phyloP scores from a whole-genome alignment of 1,140 invertebrate genomes.

The Potamilus streckersoni region DNA sequence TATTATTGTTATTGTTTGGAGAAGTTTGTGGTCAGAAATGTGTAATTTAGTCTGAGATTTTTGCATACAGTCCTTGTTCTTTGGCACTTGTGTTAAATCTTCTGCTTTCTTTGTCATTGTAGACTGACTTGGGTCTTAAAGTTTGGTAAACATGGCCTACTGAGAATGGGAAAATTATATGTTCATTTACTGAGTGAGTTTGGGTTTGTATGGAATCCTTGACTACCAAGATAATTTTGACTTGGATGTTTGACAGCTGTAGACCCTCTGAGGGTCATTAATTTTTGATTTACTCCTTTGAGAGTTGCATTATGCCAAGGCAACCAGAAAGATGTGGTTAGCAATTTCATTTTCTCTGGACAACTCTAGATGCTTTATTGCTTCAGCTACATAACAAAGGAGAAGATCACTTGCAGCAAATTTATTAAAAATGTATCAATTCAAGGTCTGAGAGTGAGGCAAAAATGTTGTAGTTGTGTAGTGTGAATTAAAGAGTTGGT shows the following conservation, averaged over 20 bases:
- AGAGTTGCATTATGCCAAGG: slow-evolving; percentile 19
- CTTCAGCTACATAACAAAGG: slow-evolving; percentile 15
- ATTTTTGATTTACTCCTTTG: slow-evolving; percentile 35
- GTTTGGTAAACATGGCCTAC: no score
- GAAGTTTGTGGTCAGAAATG: no score
- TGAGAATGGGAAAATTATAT: slow-evolving; percentile 1
- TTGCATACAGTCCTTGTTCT: no score
- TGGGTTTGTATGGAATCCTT: neutral
- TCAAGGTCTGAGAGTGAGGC: slow-evolving; percentile 5
- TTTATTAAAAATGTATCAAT: slow-evolving; percentile 30
- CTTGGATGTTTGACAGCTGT: slow-evolving; percentile 23
- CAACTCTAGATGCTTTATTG: slow-evolving; percentile 31
- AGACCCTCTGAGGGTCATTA: slow-evolving; percentile 27
- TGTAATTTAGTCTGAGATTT: no score
- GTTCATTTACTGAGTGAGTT: slow-evolving; percentile 17
- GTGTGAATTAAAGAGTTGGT: no score
- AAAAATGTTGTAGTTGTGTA: no score
- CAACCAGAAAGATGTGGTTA: slow-evolving; percentile 19
- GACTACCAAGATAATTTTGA: slow-evolving; percentile 1
- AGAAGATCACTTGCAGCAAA: slow-evolving; percentile 12
- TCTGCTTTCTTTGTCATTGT: no score
- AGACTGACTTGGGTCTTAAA: no score
- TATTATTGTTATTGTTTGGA: no score
- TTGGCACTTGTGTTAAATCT: no score
- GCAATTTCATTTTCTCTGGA: slow-evolving; percentile 34